These are phyloP conservation scores for Sebastes variabilis DNA, from an alignment of 2,797 vertebrate species.

Conservation along the genomic window DNA sequence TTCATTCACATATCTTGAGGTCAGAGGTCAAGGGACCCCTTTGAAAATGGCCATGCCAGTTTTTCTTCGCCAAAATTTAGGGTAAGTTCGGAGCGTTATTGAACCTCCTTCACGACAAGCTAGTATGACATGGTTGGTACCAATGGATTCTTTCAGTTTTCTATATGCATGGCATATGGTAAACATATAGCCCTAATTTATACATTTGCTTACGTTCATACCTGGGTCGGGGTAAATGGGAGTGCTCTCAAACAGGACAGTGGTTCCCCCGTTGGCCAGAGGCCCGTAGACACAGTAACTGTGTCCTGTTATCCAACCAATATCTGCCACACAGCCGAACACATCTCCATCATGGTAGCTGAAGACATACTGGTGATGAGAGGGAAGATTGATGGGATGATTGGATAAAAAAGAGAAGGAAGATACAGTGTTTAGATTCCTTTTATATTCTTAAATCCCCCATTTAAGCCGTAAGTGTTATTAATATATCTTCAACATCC, in stretches of 20 bases:
- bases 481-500: not conserved
- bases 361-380: slow-evolving; percentile 88
- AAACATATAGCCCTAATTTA: too few relatives aligned
- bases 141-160: too few relatives aligned
- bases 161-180: too few relatives aligned
- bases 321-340: slow-evolving; percentile 94
- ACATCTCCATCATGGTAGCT: slow-evolving; percentile 90
- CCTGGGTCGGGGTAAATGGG: slow-evolving; percentile 95
- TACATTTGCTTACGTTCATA: slow-evolving; percentile 59
- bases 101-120: too few relatives aligned
- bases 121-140: too few relatives aligned
- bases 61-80: too few relatives aligned
- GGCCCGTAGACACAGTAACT: slow-evolving; percentile 96
- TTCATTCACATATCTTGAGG: too few relatives aligned
- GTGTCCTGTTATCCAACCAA: slow-evolving; percentile 98
- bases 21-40: too few relatives aligned
- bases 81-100: too few relatives aligned
- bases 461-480: not conserved
- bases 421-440: not conserved
- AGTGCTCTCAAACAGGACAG: slow-evolving; percentile 96
- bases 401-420: not conserved
- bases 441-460: not conserved
- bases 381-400: slow-evolving; percentile 25
- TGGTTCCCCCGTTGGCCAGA: slow-evolving; percentile 93
- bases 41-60: too few relatives aligned